Percentiles rank a stretch among this genome's conserved stretches.
Conservation (phyloP, 2,888 invertebrate species). For the Hipparchia semele region DNA sequence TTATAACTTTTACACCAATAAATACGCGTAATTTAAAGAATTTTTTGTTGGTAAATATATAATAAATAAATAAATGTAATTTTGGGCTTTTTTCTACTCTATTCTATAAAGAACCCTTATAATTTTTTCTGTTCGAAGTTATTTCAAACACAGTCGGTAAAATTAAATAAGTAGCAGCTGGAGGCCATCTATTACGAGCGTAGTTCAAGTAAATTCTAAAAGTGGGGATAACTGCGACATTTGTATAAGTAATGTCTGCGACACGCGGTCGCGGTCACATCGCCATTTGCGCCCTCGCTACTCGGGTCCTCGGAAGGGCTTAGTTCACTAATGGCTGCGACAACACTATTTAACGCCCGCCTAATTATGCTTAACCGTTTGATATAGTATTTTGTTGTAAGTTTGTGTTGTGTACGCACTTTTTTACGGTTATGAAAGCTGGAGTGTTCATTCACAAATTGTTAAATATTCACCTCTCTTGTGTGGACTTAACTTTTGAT, state of each 20-base stretch:
- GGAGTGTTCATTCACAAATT: too few species aligned
- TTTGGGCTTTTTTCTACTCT: too few species aligned
- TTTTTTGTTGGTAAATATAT: too few species aligned
- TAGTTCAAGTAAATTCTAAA: slow-evolving; percentile 39
- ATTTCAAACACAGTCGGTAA: neutral
- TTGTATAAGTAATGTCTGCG: slow-evolving; percentile 56
- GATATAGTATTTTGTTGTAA: slow-evolving; percentile 6
- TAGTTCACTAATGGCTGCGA: slow-evolving; percentile 39
- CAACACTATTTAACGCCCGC: slow-evolving; percentile 37
- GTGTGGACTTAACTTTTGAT: too few species aligned
- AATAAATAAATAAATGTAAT: too few species aligned
- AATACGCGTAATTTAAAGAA: too few species aligned
- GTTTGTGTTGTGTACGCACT: slow-evolving; percentile 10
- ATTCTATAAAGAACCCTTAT: too few species aligned
- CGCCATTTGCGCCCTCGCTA: slow-evolving; percentile 48
- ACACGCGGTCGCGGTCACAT: slow-evolving; percentile 38
- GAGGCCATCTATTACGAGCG: neutral
- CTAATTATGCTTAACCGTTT: slow-evolving; percentile 31
- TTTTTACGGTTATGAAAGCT: neutral
- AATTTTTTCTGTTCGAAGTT: too few species aligned
- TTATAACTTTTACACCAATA: too few species aligned
- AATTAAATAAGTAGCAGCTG: neutral
- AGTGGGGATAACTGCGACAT: slow-evolving; percentile 48
- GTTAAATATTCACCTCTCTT: too few species aligned
- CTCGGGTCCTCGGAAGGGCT: slow-evolving; percentile 46